Evolutionary conservation across 2,113 vertebrate genomes (phyloP).

Genomic region (Urocitellus parryii): DNA sequence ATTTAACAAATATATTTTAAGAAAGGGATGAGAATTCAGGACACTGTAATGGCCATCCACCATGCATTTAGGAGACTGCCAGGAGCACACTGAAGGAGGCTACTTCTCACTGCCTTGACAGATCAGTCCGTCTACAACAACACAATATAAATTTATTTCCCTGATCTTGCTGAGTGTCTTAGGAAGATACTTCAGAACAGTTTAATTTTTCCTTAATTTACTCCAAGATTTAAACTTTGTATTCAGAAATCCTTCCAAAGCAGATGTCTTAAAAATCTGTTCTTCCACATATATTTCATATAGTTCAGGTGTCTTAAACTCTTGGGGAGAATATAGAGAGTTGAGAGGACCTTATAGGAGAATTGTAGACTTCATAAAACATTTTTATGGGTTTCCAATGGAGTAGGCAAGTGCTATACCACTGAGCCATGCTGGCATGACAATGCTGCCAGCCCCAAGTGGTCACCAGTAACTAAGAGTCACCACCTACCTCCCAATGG

Average conservation of each 20-base stretch:
- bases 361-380: not conserved
- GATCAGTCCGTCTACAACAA: not conserved
- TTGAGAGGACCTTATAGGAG: not conserved
- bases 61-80: not conserved
- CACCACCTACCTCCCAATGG: not conserved
- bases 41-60: accelerated
- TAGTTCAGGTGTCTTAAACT: not conserved
- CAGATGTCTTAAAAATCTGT: not conserved
- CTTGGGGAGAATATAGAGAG: not conserved
- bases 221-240: not conserved
- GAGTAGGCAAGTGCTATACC: too few species aligned
- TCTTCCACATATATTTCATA: not conserved
- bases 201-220: not conserved
- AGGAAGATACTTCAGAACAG: not conserved
- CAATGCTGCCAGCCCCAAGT: not conserved
- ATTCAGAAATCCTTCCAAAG: not conserved
- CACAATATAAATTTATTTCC: not conserved
- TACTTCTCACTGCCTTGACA: not conserved
- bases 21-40: not conserved
- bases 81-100: not conserved
- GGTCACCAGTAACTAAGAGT: not conserved
- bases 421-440: not conserved
- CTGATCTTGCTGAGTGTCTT: not conserved
- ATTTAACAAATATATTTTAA: too few species aligned
- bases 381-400: not conserved